Evolutionary conservation across 2,888 invertebrate species (phyloP).

Genomic region (Hirtodrosophila confusa): DNA sequence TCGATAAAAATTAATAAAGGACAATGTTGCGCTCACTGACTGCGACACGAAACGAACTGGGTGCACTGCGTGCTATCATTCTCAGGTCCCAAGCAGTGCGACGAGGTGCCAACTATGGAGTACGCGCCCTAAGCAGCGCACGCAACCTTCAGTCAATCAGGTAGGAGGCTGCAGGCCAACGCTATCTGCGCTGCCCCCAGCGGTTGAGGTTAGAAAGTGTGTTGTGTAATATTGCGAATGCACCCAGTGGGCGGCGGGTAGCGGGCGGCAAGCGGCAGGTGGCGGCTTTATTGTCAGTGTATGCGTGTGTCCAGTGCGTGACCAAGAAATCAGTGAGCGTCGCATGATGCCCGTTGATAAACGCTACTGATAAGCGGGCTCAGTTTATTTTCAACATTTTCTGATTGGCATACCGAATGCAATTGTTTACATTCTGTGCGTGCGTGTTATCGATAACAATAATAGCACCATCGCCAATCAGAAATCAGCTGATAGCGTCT

Average conservation of each 20-base stretch:
- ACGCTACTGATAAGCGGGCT: conserved; percentile 34
- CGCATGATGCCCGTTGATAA: conserved; percentile 58
- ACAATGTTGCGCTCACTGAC: conserved; percentile 90
- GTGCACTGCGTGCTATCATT: conserved; percentile 86
- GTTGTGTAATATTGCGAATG: conserved; percentile 84
- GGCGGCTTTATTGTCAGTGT: conserved; percentile 2
- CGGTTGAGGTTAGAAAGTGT: conserved; percentile 83
- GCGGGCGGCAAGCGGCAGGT: neutral
- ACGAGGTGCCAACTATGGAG: conserved; percentile 75
- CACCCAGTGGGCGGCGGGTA: conserved; percentile 27
- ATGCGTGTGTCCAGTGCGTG: conserved; percentile 44
- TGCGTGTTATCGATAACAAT: conserved; percentile 40
- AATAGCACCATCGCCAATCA: neutral
- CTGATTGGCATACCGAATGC: conserved; percentile 38
- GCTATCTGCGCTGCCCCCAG: conserved; percentile 3
- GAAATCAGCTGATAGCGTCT: conserved; percentile 19
- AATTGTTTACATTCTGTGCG: conserved; percentile 39
- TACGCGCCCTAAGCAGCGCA: conserved; percentile 69
- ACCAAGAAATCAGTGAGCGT: conserved; percentile 39
- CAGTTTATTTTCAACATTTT: conserved; percentile 12
- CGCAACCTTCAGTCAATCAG: conserved; percentile 72
- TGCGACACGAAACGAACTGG: conserved; percentile 88
- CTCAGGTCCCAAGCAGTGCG: conserved; percentile 84
- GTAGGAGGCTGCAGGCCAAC: conserved; percentile 47
- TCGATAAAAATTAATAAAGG: conserved; percentile 9